phyloP scores from a whole-genome alignment of 2,888 invertebrate genomes.

The Drosophila yooni region DNA sequence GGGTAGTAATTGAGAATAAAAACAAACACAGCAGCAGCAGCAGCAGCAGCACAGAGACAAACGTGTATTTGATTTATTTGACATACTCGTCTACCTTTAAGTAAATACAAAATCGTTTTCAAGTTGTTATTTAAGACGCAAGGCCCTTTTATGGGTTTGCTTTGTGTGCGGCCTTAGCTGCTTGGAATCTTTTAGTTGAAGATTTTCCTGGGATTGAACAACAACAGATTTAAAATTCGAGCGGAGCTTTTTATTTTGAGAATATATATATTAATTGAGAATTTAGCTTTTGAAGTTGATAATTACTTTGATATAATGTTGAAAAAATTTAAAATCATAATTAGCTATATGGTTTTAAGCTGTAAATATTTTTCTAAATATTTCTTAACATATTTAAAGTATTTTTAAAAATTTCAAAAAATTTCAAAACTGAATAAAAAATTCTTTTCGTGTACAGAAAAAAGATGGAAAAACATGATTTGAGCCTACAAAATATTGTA shows the following conservation, averaged over 20 bases:
- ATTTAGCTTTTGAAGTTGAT: not conserved
- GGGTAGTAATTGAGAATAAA: conserved; percentile 40
- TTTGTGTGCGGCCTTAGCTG: not conserved
- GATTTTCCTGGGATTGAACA: not conserved
- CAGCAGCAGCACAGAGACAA: conserved; percentile 7
- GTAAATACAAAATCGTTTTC: conserved; percentile 14
- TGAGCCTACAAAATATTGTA: too few species aligned
- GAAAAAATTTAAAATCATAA: not conserved
- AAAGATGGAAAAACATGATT: too few species aligned
- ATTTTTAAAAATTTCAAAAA: too few species aligned
- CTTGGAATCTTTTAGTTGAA: conserved; percentile 15
- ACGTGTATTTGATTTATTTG: conserved; percentile 63
- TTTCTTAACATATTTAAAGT: too few species aligned
- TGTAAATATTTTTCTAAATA: too few species aligned
- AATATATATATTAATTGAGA: not conserved
- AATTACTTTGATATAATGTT: not conserved
- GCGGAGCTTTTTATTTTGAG: not conserved
- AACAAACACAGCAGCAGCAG: conserved; percentile 8
- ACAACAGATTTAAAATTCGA: not conserved
- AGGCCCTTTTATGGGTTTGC: conserved; percentile 30
- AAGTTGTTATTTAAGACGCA: not conserved
- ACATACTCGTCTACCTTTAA: conserved; percentile 13
- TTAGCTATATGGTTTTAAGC: not conserved
- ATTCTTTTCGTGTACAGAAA: too few species aligned
- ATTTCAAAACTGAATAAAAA: too few species aligned